Evolutionary conservation across 2,888 invertebrate species (phyloP).

Genomic region (Ophion slaviceki): DNA sequence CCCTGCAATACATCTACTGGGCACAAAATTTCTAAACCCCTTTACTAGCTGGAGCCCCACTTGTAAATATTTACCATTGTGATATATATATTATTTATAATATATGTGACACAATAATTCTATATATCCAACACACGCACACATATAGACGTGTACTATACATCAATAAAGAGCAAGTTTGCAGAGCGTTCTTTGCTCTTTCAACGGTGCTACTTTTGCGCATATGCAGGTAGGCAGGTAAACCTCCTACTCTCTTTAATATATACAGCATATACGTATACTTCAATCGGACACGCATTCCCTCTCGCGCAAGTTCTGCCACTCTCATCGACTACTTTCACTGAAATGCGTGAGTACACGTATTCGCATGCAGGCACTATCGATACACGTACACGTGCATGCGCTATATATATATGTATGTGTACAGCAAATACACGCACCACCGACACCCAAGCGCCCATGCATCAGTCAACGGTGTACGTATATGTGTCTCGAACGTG

Average conservation of each 20-base stretch:
- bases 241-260: slow-evolving; percentile 30
- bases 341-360: slow-evolving; percentile 55
- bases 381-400: neutral
- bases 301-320: slow-evolving; percentile 48
- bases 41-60: too few relatives aligned
- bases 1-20: too few relatives aligned
- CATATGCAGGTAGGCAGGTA: slow-evolving; percentile 27
- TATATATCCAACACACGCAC: too few relatives aligned
- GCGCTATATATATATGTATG: neutral
- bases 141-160: neutral
- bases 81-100: too few relatives aligned
- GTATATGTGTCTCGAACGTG: slow-evolving; percentile 36
- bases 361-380: slow-evolving; percentile 35
- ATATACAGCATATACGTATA: neutral
- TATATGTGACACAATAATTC: too few relatives aligned
- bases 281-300: slow-evolving; percentile 52
- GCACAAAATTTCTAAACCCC: too few relatives aligned
- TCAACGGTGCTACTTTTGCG: slow-evolving; percentile 44
- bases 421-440: neutral
- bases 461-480: neutral
- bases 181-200: slow-evolving; percentile 50
- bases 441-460: neutral
- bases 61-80: too few relatives aligned
- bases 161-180: slow-evolving; percentile 31
- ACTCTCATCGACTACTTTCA: slow-evolving; percentile 58